Evolutionary conservation across 2,113 vertebrate species (phyloP).

Genomic region (Hippocampus barbouri): DNA sequence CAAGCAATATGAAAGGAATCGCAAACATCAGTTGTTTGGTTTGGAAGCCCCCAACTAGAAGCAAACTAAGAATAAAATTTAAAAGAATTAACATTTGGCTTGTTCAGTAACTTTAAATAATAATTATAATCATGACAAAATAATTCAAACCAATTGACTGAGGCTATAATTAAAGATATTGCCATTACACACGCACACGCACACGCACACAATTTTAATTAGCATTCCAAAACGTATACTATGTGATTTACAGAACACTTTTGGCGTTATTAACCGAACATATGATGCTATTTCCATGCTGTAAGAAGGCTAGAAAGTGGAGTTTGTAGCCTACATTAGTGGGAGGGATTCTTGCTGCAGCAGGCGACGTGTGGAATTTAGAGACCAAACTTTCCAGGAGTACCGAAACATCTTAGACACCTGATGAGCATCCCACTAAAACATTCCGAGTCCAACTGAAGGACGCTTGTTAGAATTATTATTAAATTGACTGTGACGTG

Average conservation of each 20-base stretch:
- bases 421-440: slow-evolving; percentile 51
- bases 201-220: not conserved
- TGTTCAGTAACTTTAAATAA: not conserved
- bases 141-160: not conserved
- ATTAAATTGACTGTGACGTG: not conserved
- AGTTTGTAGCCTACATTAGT: slow-evolving; percentile 37
- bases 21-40: not conserved
- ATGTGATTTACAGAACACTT: not conserved
- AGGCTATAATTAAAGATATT: not conserved
- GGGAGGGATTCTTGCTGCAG: slow-evolving; percentile 66
- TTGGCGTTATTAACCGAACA: not conserved
- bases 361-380: slow-evolving; percentile 33
- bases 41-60: not conserved
- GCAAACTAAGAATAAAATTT: not conserved
- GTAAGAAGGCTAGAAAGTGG: not conserved
- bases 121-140: no score
- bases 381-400: slow-evolving; percentile 37
- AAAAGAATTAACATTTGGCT: not conserved
- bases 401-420: slow-evolving; percentile 33
- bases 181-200: not conserved
- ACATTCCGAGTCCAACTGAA: not conserved
- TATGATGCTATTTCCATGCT: not conserved
- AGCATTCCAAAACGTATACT: not conserved
- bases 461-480: not conserved
- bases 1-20: not conserved